Conservation (phyloP, 1,140 invertebrate genomes). For the Lanistes nyassanus region DNA sequence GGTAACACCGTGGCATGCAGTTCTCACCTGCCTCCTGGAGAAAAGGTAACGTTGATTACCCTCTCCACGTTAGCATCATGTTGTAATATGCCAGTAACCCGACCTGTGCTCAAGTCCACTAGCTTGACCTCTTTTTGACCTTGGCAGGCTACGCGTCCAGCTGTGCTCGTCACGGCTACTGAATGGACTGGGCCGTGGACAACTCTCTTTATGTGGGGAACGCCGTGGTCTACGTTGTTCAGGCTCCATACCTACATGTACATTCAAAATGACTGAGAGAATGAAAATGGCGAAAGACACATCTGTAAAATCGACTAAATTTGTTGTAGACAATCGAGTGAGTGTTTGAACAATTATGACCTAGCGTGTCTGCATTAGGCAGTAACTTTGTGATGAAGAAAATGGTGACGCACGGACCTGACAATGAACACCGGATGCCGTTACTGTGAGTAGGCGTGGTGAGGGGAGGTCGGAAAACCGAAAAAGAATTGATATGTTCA, state of each 20-base stretch:
- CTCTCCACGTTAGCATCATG: constrained; percentile 40
- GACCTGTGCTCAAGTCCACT: constrained; percentile 42
- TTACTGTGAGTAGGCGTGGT: no score
- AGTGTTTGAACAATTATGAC: no score
- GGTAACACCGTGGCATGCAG: neutral
- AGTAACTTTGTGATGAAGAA: no score
- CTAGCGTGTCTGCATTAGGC: no score
- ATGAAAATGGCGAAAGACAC: no score
- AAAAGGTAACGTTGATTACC: constrained; percentile 38
- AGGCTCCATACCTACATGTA: constrained; percentile 53
- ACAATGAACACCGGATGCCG: no score
- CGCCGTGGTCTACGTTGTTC: constrained; percentile 53
- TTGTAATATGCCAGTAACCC: constrained; percentile 39
- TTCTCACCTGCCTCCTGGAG: constrained; percentile 40
- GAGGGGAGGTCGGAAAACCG: no score
- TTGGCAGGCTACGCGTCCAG: constrained; percentile 30
- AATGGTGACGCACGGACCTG: no score
- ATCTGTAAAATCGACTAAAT: no score
- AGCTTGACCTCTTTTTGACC: constrained; percentile 48
- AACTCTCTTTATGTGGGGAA: constrained; percentile 46
- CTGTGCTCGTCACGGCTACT: constrained; percentile 38
- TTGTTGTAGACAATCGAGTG: no score
- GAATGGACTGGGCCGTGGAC: constrained; percentile 40
- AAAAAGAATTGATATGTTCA: no score
- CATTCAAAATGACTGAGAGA: no score